phyloP scores from a whole-genome alignment of 2,113 vertebrate species.

The Notechis scutatus region DNA sequence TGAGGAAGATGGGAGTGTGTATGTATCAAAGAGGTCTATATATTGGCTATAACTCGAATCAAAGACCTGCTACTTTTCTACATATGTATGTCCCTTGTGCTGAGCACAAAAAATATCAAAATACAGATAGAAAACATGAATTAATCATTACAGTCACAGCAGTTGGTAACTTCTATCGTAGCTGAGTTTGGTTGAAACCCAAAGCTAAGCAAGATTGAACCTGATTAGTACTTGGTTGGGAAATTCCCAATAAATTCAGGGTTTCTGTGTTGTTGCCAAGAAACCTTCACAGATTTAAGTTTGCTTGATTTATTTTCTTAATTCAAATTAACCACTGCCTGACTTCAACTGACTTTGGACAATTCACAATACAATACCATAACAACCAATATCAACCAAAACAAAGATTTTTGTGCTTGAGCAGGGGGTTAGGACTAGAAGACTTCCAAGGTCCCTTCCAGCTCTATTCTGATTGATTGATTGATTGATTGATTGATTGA shows the following conservation, averaged over 20 bases:
- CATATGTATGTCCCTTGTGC: too few relatives aligned
- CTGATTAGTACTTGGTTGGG: not conserved
- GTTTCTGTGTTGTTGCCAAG: not conserved
- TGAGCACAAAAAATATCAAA: too few relatives aligned
- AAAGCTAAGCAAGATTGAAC: not conserved
- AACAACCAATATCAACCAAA: not conserved
- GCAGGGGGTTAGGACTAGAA: too few relatives aligned
- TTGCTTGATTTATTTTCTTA: not conserved
- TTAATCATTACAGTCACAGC: too few relatives aligned
- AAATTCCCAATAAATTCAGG: not conserved
- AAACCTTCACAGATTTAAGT: not conserved
- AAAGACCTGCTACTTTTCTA: too few relatives aligned
- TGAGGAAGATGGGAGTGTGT: too few relatives aligned
- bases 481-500: too few relatives aligned
- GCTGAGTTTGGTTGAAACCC: not conserved
- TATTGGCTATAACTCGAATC: too few relatives aligned
- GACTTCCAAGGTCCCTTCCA: too few relatives aligned
- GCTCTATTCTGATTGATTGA: too few relatives aligned
- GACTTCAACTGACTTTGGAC: not conserved
- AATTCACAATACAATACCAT: not conserved
- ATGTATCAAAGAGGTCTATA: too few relatives aligned
- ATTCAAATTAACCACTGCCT: not conserved
- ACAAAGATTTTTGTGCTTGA: not conserved
- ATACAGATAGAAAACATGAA: too few relatives aligned
- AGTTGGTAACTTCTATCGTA: not conserved